Evolutionary conservation across 1,140 invertebrate genomes (phyloP).

Genomic region (Stegodyphus dumicola): DNA sequence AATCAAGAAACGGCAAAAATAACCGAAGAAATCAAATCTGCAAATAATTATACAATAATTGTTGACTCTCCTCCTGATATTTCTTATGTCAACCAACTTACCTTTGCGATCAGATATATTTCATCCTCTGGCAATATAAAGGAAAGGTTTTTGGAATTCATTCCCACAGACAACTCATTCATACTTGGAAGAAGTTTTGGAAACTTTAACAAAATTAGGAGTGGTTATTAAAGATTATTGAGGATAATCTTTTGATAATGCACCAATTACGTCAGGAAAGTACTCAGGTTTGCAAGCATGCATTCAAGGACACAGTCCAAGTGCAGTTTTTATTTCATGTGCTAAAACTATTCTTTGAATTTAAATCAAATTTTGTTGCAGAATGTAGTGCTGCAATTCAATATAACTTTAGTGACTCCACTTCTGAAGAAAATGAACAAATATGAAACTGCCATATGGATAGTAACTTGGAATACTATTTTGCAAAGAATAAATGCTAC

Average conservation of each 20-base stretch:
- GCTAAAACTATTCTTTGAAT: not conserved
- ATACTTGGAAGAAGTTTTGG: no score
- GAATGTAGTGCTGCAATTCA: no score
- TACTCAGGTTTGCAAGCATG: conserved; percentile 57
- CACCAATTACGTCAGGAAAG: conserved; percentile 62
- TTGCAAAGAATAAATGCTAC: conserved; percentile 12
- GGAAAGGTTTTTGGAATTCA: conserved; percentile 32
- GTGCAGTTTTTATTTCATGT: conserved; percentile 17
- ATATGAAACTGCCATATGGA: not conserved
- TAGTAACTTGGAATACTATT: conserved; percentile 5
- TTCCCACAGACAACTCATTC: not conserved
- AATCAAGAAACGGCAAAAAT: conserved; percentile 17
- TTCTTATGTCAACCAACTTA: conserved; percentile 67
- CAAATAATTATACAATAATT: conserved; percentile 67
- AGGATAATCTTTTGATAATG: conserved; percentile 64
- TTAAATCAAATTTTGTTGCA: no score
- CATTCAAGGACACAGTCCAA: conserved; percentile 35
- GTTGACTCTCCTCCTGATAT: conserved; percentile 68
- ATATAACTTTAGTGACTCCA: no score
- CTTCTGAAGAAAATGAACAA: no score
- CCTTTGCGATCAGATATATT: conserved; percentile 64
- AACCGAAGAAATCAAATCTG: conserved; percentile 35
- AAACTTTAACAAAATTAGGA: conserved; percentile 30
- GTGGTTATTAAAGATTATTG: conserved; percentile 60
- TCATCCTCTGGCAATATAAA: conserved; percentile 28